Evolutionary conservation across 2,888 invertebrate genomes (phyloP).

Genomic region (Hanleya hanleyi): DNA sequence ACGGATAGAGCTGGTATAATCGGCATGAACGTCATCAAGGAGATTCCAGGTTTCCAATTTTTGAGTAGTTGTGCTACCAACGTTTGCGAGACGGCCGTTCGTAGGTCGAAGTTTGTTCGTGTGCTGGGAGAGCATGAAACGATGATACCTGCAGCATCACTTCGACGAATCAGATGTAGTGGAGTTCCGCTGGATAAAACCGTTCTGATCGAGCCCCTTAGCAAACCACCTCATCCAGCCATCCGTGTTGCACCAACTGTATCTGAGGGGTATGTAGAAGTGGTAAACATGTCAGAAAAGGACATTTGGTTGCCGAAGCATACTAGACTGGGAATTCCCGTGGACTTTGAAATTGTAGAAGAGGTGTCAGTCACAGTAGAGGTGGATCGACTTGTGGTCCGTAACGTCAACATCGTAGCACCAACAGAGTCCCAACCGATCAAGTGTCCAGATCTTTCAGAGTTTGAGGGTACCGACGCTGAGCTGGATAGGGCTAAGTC

Average conservation of each 20-base stretch:
- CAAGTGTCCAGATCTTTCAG: neutral
- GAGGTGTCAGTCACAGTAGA: neutral
- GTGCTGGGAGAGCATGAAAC: neutral
- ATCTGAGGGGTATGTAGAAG: neutral
- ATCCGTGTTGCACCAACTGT: neutral
- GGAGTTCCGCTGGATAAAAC: neutral
- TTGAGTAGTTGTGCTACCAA: neutral
- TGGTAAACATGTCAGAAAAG: neutral
- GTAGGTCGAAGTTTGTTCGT: neutral
- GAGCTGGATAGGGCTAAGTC: neutral
- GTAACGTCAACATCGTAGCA: neutral
- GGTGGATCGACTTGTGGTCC: neutral
- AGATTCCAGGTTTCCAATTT: neutral
- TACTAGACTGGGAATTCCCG: neutral
- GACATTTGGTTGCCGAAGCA: neutral
- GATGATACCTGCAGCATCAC: neutral
- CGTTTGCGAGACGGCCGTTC: neutral
- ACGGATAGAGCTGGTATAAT: neutral
- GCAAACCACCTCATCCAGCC: neutral
- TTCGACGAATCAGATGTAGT: no score
- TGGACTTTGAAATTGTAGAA: neutral
- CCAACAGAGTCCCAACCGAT: neutral
- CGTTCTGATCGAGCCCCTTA: neutral
- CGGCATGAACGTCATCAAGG: neutral
- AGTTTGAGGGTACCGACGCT: neutral